Evolutionary conservation across 2,113 vertebrate genomes (phyloP), one percentile per base, ranked within the genome.

Genomic region (Chamaetylas fuelleborni): DNA sequence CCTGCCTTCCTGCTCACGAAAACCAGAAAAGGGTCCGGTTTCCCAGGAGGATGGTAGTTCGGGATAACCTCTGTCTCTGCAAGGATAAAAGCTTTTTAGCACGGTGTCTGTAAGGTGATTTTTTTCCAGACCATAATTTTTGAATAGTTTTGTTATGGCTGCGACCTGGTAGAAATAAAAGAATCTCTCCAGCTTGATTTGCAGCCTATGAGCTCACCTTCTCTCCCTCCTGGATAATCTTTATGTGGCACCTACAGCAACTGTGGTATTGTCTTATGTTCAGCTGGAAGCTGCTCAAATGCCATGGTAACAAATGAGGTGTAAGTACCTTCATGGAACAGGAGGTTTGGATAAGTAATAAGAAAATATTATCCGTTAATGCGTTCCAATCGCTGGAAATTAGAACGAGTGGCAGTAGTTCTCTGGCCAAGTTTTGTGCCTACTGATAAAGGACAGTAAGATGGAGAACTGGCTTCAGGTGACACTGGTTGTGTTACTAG

Each of bases 291-390:
- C 94, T 83, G 86, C 94, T 95, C 95, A 86, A 48, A 47, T 90
- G 80, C 86, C 91, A 92, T 95, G 95, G 95, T 94, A 94, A 97
- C 91, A 86, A 88, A 93, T 90, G 88, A 97, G 92, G 69, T 74
- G 24, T 93, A 93, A 95, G 92, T 74, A 95, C 94, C 92, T 93
- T 82, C 40, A 4, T 4, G 24, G 95, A 83, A 18, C 60, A 60
- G 84, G 83, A 77, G 54, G 40, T 34, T 65, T 2, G 19, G 80
- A 84, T 97, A 56, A 93, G 86, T 28, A 74, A 78, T 78, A 88
- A 90, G 79, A 77, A 94, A 94, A 88, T 95, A 88, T 92, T 94
- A 93, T 88, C 94, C 25, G 0, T 28, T 92, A 94, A 94, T 93
- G 64, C 43, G 0, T 66, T 74, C 84, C 72, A 64, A 0, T 81